phyloP scores from a whole-genome alignment of 1,140 invertebrate genomes.

The Calycopis cecrops region DNA sequence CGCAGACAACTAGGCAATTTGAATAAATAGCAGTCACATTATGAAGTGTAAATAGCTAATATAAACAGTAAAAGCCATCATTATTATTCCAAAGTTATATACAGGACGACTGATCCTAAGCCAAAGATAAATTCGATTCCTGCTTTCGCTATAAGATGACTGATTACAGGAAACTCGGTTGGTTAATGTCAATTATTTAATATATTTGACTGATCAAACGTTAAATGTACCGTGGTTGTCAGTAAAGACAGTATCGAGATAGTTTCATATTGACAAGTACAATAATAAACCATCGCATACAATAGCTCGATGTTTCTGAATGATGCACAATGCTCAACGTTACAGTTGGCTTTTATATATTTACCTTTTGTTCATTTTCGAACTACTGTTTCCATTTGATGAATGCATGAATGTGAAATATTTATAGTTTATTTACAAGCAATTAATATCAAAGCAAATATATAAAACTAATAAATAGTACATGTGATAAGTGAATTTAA shows the following conservation, averaged over 20 bases:
- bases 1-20: no score
- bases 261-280: constrained; percentile 37
- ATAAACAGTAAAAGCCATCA: no score
- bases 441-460: no score
- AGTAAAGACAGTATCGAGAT: constrained; percentile 34
- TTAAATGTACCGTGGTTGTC: constrained; percentile 31
- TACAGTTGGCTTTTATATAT: constrained; percentile 17
- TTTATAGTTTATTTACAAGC: neutral
- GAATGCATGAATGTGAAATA: constrained; percentile 1
- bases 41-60: no score
- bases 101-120: no score
- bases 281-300: constrained; percentile 47
- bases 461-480: no score
- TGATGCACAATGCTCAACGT: constrained; percentile 45
- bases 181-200: constrained; percentile 15
- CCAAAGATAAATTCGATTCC: no score
- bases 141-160: no score
- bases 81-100: no score
- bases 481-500: no score
- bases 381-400: constrained; percentile 9
- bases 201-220: constrained; percentile 40
- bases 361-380: constrained; percentile 20
- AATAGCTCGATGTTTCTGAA: constrained; percentile 37
- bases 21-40: no score
- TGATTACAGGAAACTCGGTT: no score